Percentiles rank a stretch among this genome's conserved stretches.
These are phyloP conservation scores for Reticulitermes lucifugus DNA, from an alignment of 2,888 invertebrate genomes.

Conservation along the genomic window DNA sequence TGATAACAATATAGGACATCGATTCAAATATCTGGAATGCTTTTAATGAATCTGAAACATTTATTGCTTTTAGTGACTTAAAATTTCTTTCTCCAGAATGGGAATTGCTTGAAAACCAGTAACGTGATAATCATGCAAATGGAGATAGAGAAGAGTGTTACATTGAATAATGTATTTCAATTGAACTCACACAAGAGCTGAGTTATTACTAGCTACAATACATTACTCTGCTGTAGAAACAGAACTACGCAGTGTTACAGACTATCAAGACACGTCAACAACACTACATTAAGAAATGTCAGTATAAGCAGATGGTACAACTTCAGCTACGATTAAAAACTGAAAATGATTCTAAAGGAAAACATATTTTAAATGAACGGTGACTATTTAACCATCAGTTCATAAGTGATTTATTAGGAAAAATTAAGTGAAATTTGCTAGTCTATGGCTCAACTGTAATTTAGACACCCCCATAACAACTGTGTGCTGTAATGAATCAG, in stretches of 20 bases:
- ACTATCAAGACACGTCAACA: conserved; percentile 6
- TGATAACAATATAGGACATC: conserved; percentile 36
- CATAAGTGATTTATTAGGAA: conserved; percentile 4
- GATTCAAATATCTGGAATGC: conserved; percentile 27
- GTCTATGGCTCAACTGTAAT: neutral
- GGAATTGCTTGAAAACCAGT: conserved; percentile 17
- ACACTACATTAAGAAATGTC: conserved; percentile 40
- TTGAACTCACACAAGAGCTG: conserved; percentile 2
- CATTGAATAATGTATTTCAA: conserved; percentile 17
- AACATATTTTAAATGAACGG: neutral
- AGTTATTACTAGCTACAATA: conserved; percentile 3
- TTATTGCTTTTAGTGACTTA: conserved; percentile 40
- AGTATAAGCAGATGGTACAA: conserved; percentile 19
- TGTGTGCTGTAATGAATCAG: too few relatives aligned
- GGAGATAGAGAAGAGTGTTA: conserved; percentile 21
- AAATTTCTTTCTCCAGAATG: conserved; percentile 32
- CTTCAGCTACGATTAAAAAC: neutral
- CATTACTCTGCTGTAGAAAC: neutral
- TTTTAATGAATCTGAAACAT: conserved; percentile 23
- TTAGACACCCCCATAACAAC: conserved; percentile 7
- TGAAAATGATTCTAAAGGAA: neutral
- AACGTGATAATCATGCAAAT: conserved; percentile 35
- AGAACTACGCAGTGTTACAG: neutral
- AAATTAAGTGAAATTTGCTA: conserved; percentile 17
- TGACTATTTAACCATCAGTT: conserved; percentile 13